These are phyloP conservation scores for Tetrao urogallus DNA, from an alignment of 2,113 vertebrate species.

Conservation along the genomic window DNA sequence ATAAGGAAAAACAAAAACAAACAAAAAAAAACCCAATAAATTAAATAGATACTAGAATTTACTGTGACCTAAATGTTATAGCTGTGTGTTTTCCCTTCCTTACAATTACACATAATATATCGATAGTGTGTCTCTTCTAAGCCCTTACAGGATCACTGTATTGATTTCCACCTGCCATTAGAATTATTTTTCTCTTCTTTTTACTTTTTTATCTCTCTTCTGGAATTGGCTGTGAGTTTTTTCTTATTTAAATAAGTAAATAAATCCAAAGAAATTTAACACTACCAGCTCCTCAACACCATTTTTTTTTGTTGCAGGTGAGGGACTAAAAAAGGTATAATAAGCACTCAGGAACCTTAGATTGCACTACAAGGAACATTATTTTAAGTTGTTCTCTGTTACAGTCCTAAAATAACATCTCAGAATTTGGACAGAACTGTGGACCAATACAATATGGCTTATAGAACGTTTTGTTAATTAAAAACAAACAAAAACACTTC, in stretches of 20 bases:
- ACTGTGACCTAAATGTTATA: neutral
- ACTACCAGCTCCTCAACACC: neutral
- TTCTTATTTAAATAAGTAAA: neutral
- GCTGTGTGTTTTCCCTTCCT: neutral
- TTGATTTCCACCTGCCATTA: neutral
- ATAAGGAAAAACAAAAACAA: neutral
- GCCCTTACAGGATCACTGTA: neutral
- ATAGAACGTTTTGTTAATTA: neutral
- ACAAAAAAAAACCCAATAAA: neutral
- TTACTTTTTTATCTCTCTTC: neutral
- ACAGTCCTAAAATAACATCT: neutral
- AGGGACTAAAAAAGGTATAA: neutral
- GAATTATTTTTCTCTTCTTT: neutral
- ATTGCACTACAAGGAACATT: neutral
- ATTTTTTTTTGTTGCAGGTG: neutral
- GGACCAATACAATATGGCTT: neutral
- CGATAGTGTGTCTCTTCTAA: neutral
- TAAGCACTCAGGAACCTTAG: neutral
- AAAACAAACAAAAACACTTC: neutral
- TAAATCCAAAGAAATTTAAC: neutral
- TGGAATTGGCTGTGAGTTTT: neutral
- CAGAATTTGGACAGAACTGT: neutral
- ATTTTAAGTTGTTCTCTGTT: constrained; percentile 13
- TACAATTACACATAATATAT: neutral
- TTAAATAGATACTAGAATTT: neutral